These are phyloP conservation scores for Cetoscarus ocellatus DNA, from an alignment of 2,797 vertebrate species.

Conservation along the genomic window DNA sequence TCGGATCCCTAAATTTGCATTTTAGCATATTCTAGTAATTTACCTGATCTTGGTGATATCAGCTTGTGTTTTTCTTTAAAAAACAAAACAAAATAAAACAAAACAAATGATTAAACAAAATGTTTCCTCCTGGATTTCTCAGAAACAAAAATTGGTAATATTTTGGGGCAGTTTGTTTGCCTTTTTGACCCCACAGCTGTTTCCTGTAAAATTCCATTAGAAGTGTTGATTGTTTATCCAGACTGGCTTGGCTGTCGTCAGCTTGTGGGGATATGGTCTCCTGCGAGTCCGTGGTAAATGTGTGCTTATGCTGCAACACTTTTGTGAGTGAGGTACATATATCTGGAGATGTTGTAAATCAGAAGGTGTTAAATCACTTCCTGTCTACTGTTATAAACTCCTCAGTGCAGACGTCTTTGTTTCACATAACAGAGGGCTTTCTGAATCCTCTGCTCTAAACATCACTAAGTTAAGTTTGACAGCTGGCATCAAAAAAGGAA, in stretches of 20 bases:
- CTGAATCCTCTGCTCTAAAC: slow-evolving; percentile 18
- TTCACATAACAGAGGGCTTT: slow-evolving; percentile 25
- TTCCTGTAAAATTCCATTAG: slow-evolving; percentile 68
- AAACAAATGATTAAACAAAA: not conserved
- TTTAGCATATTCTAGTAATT: too few species aligned
- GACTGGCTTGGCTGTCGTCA: slow-evolving; percentile 42
- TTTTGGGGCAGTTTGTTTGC: slow-evolving; percentile 40
- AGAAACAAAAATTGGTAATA: slow-evolving; percentile 17
- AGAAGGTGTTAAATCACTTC: slow-evolving; percentile 1
- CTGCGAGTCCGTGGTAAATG: slow-evolving; percentile 16
- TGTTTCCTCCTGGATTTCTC: not conserved
- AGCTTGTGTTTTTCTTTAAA: not conserved
- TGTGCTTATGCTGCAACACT: slow-evolving; percentile 16
- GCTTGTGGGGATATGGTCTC: slow-evolving; percentile 33
- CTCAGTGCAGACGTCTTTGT: slow-evolving; percentile 33
- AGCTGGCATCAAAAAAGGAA: slow-evolving; percentile 45
- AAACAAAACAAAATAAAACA: too few species aligned
- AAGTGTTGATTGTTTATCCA: slow-evolving; percentile 69
- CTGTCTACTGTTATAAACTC: slow-evolving; percentile 13
- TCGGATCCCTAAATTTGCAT: too few species aligned
- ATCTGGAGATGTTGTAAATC: not conserved
- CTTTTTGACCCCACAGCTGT: slow-evolving; percentile 64
- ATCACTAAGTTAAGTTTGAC: slow-evolving; percentile 40
- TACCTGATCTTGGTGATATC: not conserved
- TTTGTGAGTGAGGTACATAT: not conserved